Evolutionary conservation across 2,888 invertebrate species (phyloP).

Genomic region (Scrobipalpa atriplicella): DNA sequence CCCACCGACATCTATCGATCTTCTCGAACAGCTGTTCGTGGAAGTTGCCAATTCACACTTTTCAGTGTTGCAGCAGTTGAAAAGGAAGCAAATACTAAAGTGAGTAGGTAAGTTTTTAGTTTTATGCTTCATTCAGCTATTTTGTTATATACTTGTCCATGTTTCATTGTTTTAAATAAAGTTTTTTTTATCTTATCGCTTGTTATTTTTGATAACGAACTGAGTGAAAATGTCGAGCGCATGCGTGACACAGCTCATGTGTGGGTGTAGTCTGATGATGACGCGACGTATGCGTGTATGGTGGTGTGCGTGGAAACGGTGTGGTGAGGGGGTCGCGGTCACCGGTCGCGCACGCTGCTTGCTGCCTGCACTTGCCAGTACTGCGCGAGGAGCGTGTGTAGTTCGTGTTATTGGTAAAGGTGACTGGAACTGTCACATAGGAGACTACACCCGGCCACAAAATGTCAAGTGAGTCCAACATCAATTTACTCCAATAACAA

Average conservation of each 20-base stretch:
- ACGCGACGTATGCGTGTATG: slow-evolving; percentile 37
- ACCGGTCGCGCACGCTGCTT: slow-evolving; percentile 63
- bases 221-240: slow-evolving; percentile 29
- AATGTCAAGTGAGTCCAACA: slow-evolving; percentile 74
- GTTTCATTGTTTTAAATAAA: neutral
- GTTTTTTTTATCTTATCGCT: neutral
- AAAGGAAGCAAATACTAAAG: neutral
- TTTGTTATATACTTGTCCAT: neutral
- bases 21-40: slow-evolving; percentile 66
- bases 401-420: slow-evolving; percentile 66
- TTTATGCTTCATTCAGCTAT: neutral
- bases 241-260: slow-evolving; percentile 39
- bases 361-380: slow-evolving; percentile 69
- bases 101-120: neutral
- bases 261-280: slow-evolving; percentile 32
- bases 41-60: slow-evolving; percentile 23
- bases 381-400: slow-evolving; percentile 74
- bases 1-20: slow-evolving; percentile 82
- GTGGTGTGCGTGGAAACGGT: slow-evolving; percentile 46
- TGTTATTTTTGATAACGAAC: neutral
- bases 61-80: slow-evolving; percentile 20
- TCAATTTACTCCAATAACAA: slow-evolving; percentile 21
- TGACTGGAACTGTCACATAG: slow-evolving; percentile 74
- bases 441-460: slow-evolving; percentile 73
- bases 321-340: slow-evolving; percentile 54